Conservation (phyloP, 2,888 invertebrate species). For the Phorcus lineatus region DNA sequence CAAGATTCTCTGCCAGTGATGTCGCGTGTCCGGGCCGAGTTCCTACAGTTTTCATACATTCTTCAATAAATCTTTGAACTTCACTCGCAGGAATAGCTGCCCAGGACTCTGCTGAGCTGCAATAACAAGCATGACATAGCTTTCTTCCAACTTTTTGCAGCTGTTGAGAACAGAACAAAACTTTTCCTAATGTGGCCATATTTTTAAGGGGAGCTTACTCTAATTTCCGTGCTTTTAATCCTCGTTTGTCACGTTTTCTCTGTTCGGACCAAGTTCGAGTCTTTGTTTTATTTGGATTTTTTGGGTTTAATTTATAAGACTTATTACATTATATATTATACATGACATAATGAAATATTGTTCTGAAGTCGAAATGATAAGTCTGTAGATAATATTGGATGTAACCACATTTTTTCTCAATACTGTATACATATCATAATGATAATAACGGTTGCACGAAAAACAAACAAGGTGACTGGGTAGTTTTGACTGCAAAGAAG, state of each 20-base stretch:
- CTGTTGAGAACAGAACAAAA: neutral
- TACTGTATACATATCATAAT: too few relatives aligned
- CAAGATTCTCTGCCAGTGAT: constrained; percentile 37
- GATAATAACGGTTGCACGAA: too few relatives aligned
- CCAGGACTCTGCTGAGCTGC: constrained; percentile 37
- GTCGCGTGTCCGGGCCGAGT: constrained; percentile 34
- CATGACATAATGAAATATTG: too few relatives aligned
- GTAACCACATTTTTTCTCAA: too few relatives aligned
- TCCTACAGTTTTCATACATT: constrained; percentile 43
- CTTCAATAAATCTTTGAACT: constrained; percentile 33
- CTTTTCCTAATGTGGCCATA: neutral
- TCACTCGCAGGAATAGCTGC: constrained; percentile 33
- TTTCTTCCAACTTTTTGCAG: neutral
- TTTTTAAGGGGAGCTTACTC: constrained; percentile 7
- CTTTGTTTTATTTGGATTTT: neutral
- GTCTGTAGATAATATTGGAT: too few relatives aligned
- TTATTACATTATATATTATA: too few relatives aligned
- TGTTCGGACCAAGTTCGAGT: neutral
- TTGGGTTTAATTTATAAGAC: neutral
- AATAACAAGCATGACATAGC: neutral
- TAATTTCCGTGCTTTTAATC: neutral
- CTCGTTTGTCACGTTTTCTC: neutral
- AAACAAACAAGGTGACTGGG: too few relatives aligned
- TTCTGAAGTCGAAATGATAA: too few relatives aligned
- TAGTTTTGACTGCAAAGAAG: too few relatives aligned